Conservation (phyloP, 2,113 vertebrate genomes). For the Origma solitaria region DNA sequence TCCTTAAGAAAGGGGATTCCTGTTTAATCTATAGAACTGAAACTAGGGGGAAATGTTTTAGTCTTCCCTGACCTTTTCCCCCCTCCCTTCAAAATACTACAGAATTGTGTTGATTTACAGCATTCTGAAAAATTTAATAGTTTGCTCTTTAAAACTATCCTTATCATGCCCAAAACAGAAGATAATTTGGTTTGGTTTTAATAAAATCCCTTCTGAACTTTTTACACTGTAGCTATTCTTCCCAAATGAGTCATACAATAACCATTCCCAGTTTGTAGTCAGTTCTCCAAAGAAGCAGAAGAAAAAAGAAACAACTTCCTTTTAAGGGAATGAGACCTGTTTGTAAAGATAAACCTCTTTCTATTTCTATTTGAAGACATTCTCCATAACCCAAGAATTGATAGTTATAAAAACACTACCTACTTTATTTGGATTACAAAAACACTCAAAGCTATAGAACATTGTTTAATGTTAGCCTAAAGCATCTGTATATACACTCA, state of each 20-base stretch:
- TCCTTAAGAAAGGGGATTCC: not conserved
- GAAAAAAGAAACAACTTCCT: slow-evolving; percentile 83
- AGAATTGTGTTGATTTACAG: not conserved
- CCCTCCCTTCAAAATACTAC: not conserved
- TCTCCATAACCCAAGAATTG: slow-evolving; percentile 60
- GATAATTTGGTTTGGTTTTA: slow-evolving; percentile 42
- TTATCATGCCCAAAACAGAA: not conserved
- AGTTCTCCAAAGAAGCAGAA: slow-evolving; percentile 80
- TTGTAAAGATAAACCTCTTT: slow-evolving; percentile 71
- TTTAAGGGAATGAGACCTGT: slow-evolving; percentile 86
- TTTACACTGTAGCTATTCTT: slow-evolving; percentile 40
- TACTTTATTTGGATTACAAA: slow-evolving; percentile 53
- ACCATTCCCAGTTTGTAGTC: slow-evolving; percentile 80
- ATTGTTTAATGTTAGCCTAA: slow-evolving; percentile 45
- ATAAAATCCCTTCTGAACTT: slow-evolving; percentile 62
- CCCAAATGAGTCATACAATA: slow-evolving; percentile 78
- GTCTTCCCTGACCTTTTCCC: not conserved
- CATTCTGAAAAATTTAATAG: not conserved
- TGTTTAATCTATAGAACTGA: not conserved
- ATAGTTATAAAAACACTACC: slow-evolving; percentile 40
- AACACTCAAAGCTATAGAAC: not conserved
- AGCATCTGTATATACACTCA: slow-evolving; percentile 19
- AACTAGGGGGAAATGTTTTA: not conserved
- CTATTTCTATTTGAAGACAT: slow-evolving; percentile 63
- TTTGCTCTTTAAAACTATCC: slow-evolving; percentile 18